phyloP scores from a whole-genome alignment of 2,888 invertebrate genomes.

The Geophilus truncorum region DNA sequence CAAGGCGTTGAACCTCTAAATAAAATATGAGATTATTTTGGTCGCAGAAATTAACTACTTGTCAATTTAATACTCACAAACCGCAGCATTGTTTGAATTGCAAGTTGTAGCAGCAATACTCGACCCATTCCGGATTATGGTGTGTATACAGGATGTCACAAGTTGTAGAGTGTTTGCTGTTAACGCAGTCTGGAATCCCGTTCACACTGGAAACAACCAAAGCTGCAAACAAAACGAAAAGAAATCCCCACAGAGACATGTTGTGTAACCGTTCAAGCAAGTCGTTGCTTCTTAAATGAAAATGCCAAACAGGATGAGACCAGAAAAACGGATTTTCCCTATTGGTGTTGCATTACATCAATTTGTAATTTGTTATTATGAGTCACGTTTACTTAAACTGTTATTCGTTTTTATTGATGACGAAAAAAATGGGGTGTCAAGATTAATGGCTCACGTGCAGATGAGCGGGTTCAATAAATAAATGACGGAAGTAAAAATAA shows the following conservation, averaged over 20 bases:
- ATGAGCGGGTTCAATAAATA: too few species aligned
- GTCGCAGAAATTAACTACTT: background rate
- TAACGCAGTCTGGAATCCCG: background rate
- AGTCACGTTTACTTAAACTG: too few species aligned
- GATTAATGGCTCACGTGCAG: too few species aligned
- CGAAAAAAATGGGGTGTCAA: too few species aligned
- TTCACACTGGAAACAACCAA: background rate
- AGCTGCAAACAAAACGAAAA: background rate
- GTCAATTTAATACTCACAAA: background rate
- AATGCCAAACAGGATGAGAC: too few species aligned
- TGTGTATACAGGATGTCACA: background rate
- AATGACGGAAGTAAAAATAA: too few species aligned
- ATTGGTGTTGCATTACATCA: too few species aligned
- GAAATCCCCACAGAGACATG: background rate
- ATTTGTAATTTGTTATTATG: too few species aligned
- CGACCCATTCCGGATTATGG: background rate
- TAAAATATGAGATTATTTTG: background rate
- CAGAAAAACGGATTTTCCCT: too few species aligned
- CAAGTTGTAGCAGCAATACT: background rate
- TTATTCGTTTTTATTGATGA: too few species aligned
- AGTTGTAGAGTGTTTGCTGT: background rate
- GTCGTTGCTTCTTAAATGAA: background rate
- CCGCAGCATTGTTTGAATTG: background rate
- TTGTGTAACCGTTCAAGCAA: background rate
- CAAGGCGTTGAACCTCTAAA: background rate